A percentile compares a stretch with the other conserved stretches of the same genome.
Evolutionary conservation across 2,113 vertebrate genomes (phyloP).

Genomic region (Actenoides hombroni): DNA sequence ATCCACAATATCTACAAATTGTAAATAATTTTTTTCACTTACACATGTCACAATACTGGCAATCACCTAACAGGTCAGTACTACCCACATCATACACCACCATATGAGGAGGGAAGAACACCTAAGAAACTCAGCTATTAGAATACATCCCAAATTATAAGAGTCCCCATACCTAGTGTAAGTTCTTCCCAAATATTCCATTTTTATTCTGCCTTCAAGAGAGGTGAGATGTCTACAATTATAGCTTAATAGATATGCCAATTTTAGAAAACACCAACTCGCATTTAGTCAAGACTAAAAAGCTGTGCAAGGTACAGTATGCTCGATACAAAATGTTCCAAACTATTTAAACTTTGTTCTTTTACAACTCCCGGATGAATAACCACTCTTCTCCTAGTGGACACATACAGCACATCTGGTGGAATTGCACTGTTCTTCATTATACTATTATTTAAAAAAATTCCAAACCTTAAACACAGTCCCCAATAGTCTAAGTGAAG

Average conservation of each 20-base stretch:
- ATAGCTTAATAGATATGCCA: background rate
- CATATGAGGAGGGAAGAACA: accelerated
- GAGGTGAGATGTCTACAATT: background rate
- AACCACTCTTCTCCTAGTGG: background rate
- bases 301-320: background rate
- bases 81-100: background rate
- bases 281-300: background rate
- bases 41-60: background rate
- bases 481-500: background rate
- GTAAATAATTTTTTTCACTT: background rate
- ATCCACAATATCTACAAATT: background rate
- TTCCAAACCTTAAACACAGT: background rate
- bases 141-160: background rate
- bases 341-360: background rate
- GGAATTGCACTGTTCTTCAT: background rate
- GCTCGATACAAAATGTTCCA: background rate
- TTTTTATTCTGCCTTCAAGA: background rate
- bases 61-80: background rate
- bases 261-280: background rate
- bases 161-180: accelerated
- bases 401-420: background rate
- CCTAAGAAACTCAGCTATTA: background rate
- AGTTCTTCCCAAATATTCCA: background rate
- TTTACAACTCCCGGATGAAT: background rate
- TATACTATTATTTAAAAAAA: background rate